phyloP scores from a whole-genome alignment of 2,888 invertebrate species.

The Tenthredo distinguenda region DNA sequence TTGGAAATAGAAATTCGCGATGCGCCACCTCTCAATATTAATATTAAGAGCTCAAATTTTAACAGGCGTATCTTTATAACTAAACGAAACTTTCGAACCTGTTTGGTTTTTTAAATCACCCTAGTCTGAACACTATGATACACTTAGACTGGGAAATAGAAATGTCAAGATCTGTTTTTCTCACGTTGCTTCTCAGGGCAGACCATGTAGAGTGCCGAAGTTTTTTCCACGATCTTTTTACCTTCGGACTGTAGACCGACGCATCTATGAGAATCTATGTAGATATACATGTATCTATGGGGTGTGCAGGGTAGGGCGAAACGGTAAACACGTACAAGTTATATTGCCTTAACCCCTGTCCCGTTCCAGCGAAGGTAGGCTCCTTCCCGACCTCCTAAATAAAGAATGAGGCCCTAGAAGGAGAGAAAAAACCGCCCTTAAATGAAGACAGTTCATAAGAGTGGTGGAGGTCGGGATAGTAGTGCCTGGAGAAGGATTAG shows the following conservation, averaged over 20 bases:
- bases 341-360: conserved; percentile 47
- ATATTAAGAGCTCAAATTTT: too few relatives aligned
- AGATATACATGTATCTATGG: not conserved
- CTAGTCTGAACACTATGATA: not conserved
- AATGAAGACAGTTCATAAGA: conserved; percentile 50
- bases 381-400: conserved; percentile 45
- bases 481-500: conserved; percentile 36
- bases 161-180: conserved; percentile 15
- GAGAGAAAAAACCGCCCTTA: conserved; percentile 31
- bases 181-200: conserved; percentile 22
- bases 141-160: not conserved
- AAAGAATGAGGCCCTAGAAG: conserved; percentile 45
- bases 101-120: too few relatives aligned
- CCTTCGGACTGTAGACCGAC: not conserved
- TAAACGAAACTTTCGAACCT: too few relatives aligned
- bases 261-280: not conserved
- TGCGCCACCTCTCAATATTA: too few relatives aligned
- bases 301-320: conserved; percentile 13
- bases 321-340: conserved; percentile 52
- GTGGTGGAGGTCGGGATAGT: conserved; percentile 43
- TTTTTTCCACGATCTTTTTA: not conserved
- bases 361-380: conserved; percentile 32
- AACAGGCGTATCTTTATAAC: too few relatives aligned
- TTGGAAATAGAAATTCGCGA: too few relatives aligned
- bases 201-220: not conserved